Conservation (phyloP, 1,140 invertebrate species). For the Drosophila neocordata region DNA sequence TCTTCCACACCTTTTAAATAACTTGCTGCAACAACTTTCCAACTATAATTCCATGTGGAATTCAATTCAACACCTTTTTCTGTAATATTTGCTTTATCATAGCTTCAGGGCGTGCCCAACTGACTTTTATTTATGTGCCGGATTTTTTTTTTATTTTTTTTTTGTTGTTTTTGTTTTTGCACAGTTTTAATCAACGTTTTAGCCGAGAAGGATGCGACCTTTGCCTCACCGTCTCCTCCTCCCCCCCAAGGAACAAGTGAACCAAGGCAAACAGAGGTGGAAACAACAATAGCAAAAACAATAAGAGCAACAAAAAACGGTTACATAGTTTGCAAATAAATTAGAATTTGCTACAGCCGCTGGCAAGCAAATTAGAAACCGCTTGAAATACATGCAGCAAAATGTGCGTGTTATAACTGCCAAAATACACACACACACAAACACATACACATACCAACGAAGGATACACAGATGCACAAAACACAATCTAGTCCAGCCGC, state of each 20-base stretch:
- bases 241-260: background rate
- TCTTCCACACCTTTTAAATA: background rate
- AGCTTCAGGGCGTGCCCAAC: constrained; percentile 18
- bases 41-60: constrained; percentile 4
- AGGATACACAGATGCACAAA: constrained; percentile 28
- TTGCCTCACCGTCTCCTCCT: background rate
- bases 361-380: constrained; percentile 74
- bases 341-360: constrained; percentile 74
- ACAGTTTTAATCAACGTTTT: constrained; percentile 39
- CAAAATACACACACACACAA: constrained; percentile 20
- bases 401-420: constrained; percentile 69
- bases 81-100: constrained; percentile 24
- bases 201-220: constrained; percentile 21
- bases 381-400: constrained; percentile 55
- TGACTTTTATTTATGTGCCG: constrained; percentile 42
- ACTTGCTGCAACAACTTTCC: background rate
- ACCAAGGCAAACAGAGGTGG: background rate
- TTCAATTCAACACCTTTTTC: constrained; percentile 26
- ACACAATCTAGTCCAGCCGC: constrained; percentile 36
- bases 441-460: constrained; percentile 1
- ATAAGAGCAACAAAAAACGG: constrained; percentile 22
- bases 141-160: constrained; percentile 11
- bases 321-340: constrained; percentile 76
- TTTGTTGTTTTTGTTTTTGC: constrained; percentile 6
- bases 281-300: constrained; percentile 13